Conservation (phyloP, 2,888 invertebrate species). For the Blomia tropicalis region DNA sequence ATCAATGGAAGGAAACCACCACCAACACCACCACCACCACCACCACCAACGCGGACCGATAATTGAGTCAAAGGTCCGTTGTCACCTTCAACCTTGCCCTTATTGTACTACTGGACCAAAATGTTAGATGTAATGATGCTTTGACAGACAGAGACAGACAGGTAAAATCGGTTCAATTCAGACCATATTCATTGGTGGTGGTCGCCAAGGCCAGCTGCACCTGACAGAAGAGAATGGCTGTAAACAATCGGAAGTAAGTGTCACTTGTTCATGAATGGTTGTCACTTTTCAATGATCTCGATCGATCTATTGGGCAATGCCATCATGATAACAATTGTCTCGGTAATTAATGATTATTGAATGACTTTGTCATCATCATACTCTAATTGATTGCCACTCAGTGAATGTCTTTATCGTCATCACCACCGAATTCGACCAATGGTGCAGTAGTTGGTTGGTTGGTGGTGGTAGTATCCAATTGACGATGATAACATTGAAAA, state of each 20-base stretch:
- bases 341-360: slow-evolving; percentile 10
- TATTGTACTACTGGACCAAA: no score
- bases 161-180: no score
- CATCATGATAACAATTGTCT: not conserved
- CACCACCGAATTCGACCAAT: no score
- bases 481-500: no score
- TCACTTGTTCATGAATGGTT: not conserved
- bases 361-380: slow-evolving; percentile 3
- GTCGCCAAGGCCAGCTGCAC: no score
- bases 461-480: no score
- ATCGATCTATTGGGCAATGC: not conserved
- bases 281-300: not conserved
- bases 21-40: no score
- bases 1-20: slow-evolving; percentile 2
- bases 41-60: slow-evolving; percentile 7
- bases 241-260: slow-evolving; percentile 2
- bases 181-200: no score
- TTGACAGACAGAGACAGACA: no score
- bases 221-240: no score
- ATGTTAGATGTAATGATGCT: not conserved
- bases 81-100: not conserved
- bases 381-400: slow-evolving; percentile 4
- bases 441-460: no score
- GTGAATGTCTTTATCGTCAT: not conserved
- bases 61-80: not conserved